Base-by-base conservation (phyloP, 1,140 invertebrate species). In the Sycophila sp. region DNA sequence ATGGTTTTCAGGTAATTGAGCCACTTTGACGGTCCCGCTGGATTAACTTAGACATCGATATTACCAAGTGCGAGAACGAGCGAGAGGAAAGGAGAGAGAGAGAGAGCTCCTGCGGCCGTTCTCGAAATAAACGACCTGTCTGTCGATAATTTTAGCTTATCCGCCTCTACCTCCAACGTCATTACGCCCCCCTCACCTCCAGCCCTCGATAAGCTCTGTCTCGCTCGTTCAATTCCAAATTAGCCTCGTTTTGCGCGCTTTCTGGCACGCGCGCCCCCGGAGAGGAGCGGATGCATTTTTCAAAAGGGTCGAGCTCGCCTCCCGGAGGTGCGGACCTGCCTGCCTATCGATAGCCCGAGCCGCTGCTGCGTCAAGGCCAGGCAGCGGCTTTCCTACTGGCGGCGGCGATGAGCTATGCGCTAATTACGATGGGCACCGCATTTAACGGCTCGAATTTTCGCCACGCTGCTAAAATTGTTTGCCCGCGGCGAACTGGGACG, bases 31-130 rank as follows among this genome's bases (percentile, higher is more conserved):
- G 60, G 7, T 63, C 60, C 42, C 60, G 28, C 22, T 17, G 42
- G 60, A 63, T 63, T 63, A 63, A 63, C 26, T 34, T 32, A 63
- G 60, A 63, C 60, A 49, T 49, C 60, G 42, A 60, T 60, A 60
- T 30, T 45, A 26, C 26, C n/a, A n/a, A n/a, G n/a, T n/a, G n/a
- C n/a, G n/a, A n/a, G n/a, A n/a, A n/a, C n/a, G n/a, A n/a, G n/a
- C n/a, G n/a, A n/a, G n/a, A n/a, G n/a, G n/a, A n/a, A n/a, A n/a
- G n/a, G n/a, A n/a, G n/a, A n/a, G n/a, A n/a, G n/a, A n/a, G n/a
- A n/a, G n/a, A n/a, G 22, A 53, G 49, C 24, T 30, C 15, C 34
- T 6, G 28, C 55, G 19, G 58, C 58, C 56, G 32, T 45, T 42
- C n/a, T 28, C 38, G 24, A 34, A 34, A 63, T 63, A 63, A 63